A percentile compares a stretch with the other conserved stretches of the same genome.
Conservation (phyloP, 1,140 invertebrate genomes). For the Formica selysi region DNA sequence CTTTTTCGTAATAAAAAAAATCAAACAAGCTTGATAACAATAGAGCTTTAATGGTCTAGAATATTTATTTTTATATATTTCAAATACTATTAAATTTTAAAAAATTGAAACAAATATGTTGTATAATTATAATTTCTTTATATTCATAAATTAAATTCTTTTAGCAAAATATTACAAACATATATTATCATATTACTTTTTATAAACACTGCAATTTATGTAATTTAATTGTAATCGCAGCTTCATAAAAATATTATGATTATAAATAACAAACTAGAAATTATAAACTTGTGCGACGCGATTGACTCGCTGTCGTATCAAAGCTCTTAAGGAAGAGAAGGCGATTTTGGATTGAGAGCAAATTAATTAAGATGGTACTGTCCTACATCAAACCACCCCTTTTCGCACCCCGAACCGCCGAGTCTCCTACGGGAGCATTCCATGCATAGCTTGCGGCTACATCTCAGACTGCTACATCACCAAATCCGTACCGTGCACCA, state of each 20-base stretch:
- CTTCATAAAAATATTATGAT: neutral
- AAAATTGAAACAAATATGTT: neutral
- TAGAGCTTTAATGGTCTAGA: neutral
- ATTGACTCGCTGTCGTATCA: constrained; percentile 28
- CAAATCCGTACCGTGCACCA: constrained; percentile 72
- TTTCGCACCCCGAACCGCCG: constrained; percentile 68
- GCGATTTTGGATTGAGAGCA: constrained; percentile 67
- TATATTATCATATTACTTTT: neutral
- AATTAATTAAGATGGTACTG: constrained; percentile 76
- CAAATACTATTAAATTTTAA: neutral
- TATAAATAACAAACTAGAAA: neutral
- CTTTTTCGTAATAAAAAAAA: neutral
- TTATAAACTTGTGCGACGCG: constrained; percentile 13
- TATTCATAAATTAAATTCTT: neutral
- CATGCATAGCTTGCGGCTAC: constrained; percentile 76
- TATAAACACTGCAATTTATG: neutral
- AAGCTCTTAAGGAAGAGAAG: constrained; percentile 48
- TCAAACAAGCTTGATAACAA: neutral
- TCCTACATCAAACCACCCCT: constrained; percentile 69
- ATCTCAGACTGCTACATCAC: constrained; percentile 73
- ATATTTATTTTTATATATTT: neutral
- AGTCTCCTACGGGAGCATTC: constrained; percentile 70
- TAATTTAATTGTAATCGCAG: neutral
- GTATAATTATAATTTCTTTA: too few species aligned
- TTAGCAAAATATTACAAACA: neutral